Evolutionary conservation across 2,888 invertebrate species (phyloP).

Genomic region (Plemyria rubiginata): DNA sequence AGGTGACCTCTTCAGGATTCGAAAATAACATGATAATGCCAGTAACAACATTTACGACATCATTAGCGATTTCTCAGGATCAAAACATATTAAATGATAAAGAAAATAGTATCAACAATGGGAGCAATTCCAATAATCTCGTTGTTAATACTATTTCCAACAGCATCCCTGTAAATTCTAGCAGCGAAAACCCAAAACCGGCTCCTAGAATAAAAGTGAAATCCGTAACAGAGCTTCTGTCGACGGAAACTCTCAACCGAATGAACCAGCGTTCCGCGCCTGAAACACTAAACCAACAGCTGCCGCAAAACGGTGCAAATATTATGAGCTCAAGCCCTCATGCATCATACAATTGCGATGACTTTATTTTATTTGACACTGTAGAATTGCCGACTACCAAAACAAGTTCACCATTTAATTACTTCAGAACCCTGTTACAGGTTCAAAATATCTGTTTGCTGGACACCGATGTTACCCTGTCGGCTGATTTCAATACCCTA

Average conservation of each 20-base stretch:
- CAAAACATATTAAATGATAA: not conserved
- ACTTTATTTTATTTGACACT: conserved; percentile 60
- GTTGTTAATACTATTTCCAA: too few relatives aligned
- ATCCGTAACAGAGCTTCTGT: conserved; percentile 69
- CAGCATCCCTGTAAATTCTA: not conserved
- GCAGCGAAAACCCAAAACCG: conserved; percentile 26
- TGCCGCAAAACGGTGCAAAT: conserved; percentile 9
- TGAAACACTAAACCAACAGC: conserved; percentile 12
- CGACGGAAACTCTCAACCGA: conserved; percentile 50
- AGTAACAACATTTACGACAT: conserved; percentile 65
- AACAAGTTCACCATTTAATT: conserved; percentile 66
- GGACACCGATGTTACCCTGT: conserved; percentile 45
- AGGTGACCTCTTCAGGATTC: conserved; percentile 18
- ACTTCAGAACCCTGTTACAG: conserved; percentile 62
- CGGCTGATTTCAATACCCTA: conserved; percentile 53
- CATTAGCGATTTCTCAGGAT: conserved; percentile 51
- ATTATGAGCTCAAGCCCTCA: conserved; percentile 3
- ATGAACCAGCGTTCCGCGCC: conserved; percentile 32
- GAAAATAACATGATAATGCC: conserved; percentile 52
- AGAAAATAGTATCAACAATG: too few relatives aligned
- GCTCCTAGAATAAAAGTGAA: conserved; percentile 74
- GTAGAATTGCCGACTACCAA: conserved; percentile 66
- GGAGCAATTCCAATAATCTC: too few relatives aligned
- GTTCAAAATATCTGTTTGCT: conserved; percentile 60
- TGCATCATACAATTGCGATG: conserved; percentile 19